Evolutionary conservation across 1,140 invertebrate genomes (phyloP), one percentile per base, ranked within the genome.

Genomic region (Scaptomyza montana): DNA sequence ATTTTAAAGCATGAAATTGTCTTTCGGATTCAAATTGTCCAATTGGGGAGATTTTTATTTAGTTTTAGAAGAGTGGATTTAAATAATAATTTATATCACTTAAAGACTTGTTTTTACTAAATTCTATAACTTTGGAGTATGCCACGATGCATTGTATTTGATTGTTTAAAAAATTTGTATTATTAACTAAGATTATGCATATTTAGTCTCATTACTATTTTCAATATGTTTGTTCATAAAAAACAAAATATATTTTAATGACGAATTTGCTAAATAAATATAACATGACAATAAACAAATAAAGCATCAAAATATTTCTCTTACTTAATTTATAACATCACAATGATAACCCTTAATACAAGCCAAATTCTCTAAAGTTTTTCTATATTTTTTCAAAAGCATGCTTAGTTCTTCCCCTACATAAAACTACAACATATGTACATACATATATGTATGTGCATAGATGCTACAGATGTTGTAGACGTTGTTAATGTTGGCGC

Each of bases 361-460:
- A 2, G 12, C 36, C 30, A 57, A 28, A 36, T 12, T 65, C 77
- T 79, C 65, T 79, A 73, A 62, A 60, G 4, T 69, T 59, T 50
- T 64, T 78, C 59, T 82, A 39, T 46, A 64, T 78, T 54, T 82
- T 84, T 66, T n/a, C 3, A 47, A 63, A 53, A 19, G 51, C 36
- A 21, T 16, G 30, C 43, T 30, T 19, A 45, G 49, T 46, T 33
- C 46, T 9, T 39, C 46, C 4, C 9, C 28, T 33, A 33, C 19
- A 41, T 16, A 25, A 39, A 71, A 55, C 8, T 66, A 56, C 77
- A 12, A 36, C n/a, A 13, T 43, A 43, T n/a, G 8, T 39, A 10
- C 10, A 10, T 10, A 10, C 9, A 43, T 41, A 12, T 41, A 43
- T 43, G n/a, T 43, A 5, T 43, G n/a, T 43, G 12, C 25, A 16